Evolutionary conservation across 2,888 invertebrate genomes (phyloP).

Genomic region (Diaphora mendica): DNA sequence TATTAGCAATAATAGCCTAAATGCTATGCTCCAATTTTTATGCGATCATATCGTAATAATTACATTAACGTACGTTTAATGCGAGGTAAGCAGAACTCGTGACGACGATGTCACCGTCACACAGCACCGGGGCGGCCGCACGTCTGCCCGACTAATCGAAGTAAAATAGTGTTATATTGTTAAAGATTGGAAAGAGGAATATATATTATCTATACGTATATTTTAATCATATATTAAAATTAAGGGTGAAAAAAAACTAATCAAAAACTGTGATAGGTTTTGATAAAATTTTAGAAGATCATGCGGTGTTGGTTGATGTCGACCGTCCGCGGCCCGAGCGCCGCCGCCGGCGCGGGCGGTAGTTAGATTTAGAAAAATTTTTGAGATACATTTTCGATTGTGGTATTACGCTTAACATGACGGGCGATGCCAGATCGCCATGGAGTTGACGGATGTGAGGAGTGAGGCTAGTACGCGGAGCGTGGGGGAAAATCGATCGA

Average conservation of each 20-base stretch:
- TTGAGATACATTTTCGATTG: slow-evolving; percentile 74
- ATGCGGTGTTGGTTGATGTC: slow-evolving; percentile 53
- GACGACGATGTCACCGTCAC: slow-evolving; percentile 40
- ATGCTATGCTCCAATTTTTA: slow-evolving; percentile 81
- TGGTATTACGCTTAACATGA: slow-evolving; percentile 47
- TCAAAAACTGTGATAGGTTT: slow-evolving; percentile 87
- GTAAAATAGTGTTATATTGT: slow-evolving; percentile 85
- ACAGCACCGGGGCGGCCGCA: slow-evolving; percentile 37
- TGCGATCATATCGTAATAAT: slow-evolving; percentile 81
- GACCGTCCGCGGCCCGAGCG: slow-evolving; percentile 51
- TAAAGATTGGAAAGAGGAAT: slow-evolving; percentile 80
- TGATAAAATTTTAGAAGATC: slow-evolving; percentile 85
- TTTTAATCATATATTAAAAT: slow-evolving; percentile 86
- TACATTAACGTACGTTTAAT: slow-evolving; percentile 58
- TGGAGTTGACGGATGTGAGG: slow-evolving; percentile 45
- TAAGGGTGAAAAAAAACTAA: slow-evolving; percentile 84
- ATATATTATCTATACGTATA: slow-evolving; percentile 85
- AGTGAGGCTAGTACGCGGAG: slow-evolving; percentile 34
- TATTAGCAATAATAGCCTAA: slow-evolving; percentile 86
- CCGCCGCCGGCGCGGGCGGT: slow-evolving; percentile 44
- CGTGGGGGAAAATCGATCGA: slow-evolving; percentile 50
- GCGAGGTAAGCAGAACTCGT: slow-evolving; percentile 49
- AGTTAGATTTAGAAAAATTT: slow-evolving; percentile 73
- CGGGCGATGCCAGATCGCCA: slow-evolving; percentile 44
- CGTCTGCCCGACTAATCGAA: slow-evolving; percentile 72